Conservation (phyloP, 2,797 vertebrate species). For the Rhinella marina region DNA sequence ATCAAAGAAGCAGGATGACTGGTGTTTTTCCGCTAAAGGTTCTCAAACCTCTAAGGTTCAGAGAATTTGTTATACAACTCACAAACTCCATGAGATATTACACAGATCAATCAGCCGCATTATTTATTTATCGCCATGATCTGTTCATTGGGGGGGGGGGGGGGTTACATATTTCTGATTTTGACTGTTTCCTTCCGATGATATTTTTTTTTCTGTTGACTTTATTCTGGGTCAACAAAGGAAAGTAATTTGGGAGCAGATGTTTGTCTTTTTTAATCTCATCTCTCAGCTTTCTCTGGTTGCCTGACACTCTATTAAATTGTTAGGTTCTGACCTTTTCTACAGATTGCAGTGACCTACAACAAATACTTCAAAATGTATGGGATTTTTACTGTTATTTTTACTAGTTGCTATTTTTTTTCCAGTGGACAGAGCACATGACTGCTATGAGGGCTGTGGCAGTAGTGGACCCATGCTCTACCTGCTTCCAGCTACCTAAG, state of each 20-base stretch:
- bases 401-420: not conserved
- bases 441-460: not conserved
- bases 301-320: not conserved
- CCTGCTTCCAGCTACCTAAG: not conserved
- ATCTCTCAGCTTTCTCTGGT: not conserved
- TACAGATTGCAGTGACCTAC: not conserved
- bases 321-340: not conserved
- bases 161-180: not conserved
- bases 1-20: constrained; percentile 1
- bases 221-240: constrained; percentile 2
- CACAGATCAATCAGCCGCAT: not conserved
- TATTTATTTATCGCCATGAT: constrained; percentile 14
- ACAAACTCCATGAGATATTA: not conserved
- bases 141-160: not conserved
- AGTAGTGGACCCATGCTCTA: not conserved
- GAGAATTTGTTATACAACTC: constrained; percentile 28
- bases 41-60: not conserved
- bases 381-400: not conserved
- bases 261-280: not conserved
- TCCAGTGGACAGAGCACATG: not conserved
- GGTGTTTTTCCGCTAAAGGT: not conserved
- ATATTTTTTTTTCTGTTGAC: not conserved
- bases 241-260: constrained; percentile 1
- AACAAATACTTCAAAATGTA: not conserved
- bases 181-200: not conserved